These are phyloP conservation scores for Semnopithecus entellus DNA, from an alignment of 2,113 vertebrate genomes.

Conservation along the genomic window DNA sequence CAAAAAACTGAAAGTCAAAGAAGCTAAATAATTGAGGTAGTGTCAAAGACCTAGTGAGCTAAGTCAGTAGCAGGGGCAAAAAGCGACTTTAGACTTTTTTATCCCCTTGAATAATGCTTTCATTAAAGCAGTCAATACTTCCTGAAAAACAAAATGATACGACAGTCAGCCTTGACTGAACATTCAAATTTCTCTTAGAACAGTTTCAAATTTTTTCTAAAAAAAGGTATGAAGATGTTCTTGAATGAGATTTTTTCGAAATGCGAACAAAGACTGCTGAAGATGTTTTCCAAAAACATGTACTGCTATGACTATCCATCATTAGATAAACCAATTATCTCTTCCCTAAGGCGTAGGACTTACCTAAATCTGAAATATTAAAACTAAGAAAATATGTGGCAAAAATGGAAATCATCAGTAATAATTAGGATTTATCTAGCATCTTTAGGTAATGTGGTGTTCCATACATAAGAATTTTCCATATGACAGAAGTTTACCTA, in stretches of 20 bases:
- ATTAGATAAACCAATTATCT: constrained; percentile 17
- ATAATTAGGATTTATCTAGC: not conserved
- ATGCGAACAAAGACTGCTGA: not conserved
- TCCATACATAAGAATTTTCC: not conserved
- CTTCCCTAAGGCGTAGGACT: not conserved
- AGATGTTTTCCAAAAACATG: not conserved
- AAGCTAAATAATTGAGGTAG: not conserved
- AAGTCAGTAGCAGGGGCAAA: not conserved
- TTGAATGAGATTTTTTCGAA: not conserved
- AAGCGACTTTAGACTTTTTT: not conserved
- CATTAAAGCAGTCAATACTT: not conserved
- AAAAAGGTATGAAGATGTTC: not conserved
- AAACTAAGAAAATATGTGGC: not conserved
- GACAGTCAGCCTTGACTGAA: not conserved
- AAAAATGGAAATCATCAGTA: constrained; percentile 14
- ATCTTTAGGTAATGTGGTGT: not conserved
- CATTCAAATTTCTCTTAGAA: not conserved
- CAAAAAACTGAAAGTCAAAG: not conserved
- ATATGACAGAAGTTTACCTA: not conserved
- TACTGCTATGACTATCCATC: not conserved
- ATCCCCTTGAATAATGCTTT: not conserved
- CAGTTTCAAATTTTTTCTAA: not conserved
- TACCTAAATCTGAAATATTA: constrained; percentile 1
- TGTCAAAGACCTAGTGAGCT: not conserved
- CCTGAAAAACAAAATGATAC: not conserved